Percentiles rank a stretch among this genome's conserved stretches.
phyloP scores from a whole-genome alignment of 2,888 invertebrate species.

The Pseudeuparius sepicola region DNA sequence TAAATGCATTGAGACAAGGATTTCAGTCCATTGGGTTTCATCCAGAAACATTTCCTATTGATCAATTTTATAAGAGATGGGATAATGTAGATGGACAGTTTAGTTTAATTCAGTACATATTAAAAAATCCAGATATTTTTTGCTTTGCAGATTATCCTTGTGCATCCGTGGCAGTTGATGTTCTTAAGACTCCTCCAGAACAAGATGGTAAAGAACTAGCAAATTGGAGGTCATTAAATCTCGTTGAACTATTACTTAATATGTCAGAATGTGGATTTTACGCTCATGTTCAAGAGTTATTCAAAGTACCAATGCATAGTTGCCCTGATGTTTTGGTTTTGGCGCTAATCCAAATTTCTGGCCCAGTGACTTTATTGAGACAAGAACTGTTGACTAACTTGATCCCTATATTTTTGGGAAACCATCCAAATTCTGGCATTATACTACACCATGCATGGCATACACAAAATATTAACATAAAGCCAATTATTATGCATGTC shows the following conservation, averaged over 20 bases:
- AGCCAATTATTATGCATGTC: slow-evolving; percentile 83
- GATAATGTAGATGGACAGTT: slow-evolving; percentile 88
- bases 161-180: slow-evolving; percentile 75
- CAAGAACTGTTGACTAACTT: slow-evolving; percentile 81
- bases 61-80: slow-evolving; percentile 86
- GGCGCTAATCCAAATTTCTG: slow-evolving; percentile 77
- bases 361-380: slow-evolving; percentile 65
- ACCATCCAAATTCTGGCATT: slow-evolving; percentile 94
- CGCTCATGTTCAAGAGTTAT: slow-evolving; percentile 69
- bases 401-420: slow-evolving; percentile 87
- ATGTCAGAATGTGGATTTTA: slow-evolving; percentile 83
- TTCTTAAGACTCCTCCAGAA: slow-evolving; percentile 90
- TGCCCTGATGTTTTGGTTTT: slow-evolving; percentile 92
- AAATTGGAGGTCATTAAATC: slow-evolving; percentile 87
- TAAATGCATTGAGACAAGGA: slow-evolving; percentile 65
- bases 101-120: slow-evolving; percentile 74
- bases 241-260: slow-evolving; percentile 78
- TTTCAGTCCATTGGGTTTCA: slow-evolving; percentile 64
- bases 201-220: slow-evolving; percentile 88
- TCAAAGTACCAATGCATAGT: slow-evolving; percentile 84
- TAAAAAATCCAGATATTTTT: slow-evolving; percentile 88
- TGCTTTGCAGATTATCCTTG: slow-evolving; percentile 89
- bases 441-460: slow-evolving; percentile 96
- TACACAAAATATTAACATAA: slow-evolving; percentile 58
- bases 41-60: slow-evolving; percentile 73